Evolutionary conservation across 2,888 invertebrate species (phyloP).

Genomic region (Molorchus minor): DNA sequence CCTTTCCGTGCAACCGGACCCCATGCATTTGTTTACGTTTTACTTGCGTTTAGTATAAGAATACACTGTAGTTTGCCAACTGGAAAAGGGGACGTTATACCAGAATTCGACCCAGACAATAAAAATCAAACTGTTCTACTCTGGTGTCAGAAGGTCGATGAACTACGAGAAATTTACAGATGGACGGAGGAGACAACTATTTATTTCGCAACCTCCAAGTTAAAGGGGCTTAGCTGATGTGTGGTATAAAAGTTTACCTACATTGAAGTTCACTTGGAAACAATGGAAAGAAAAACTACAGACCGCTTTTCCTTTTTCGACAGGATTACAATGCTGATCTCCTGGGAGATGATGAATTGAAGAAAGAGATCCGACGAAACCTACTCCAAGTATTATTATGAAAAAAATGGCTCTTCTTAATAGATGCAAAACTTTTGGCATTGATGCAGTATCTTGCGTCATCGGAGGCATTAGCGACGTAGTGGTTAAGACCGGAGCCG

Average conservation of each 20-base stretch:
- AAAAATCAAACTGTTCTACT: background rate
- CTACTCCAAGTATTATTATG: slow-evolving; percentile 37
- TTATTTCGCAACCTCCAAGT: background rate
- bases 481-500: slow-evolving; percentile 33
- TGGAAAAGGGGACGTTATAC: background rate
- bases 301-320: background rate
- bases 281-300: background rate
- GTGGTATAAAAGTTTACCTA: background rate
- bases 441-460: slow-evolving; percentile 38
- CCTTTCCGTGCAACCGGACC: too few relatives aligned
- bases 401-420: slow-evolving; percentile 39
- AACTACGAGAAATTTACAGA: background rate
- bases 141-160: slow-evolving; percentile 2
- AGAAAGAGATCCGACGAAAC: slow-evolving; percentile 14
- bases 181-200: background rate
- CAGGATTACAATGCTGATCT: background rate
- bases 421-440: slow-evolving; percentile 35
- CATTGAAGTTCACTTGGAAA: background rate
- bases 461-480: slow-evolving; percentile 39
- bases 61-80: background rate
- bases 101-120: background rate
- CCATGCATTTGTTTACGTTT: too few relatives aligned
- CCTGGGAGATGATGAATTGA: background rate
- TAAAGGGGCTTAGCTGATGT: background rate
- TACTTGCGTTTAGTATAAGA: too few relatives aligned